Percentiles rank a stretch among this genome's conserved stretches.
Conservation (phyloP, 2,888 invertebrate species). For the Thecocarcelia acutangulata region DNA sequence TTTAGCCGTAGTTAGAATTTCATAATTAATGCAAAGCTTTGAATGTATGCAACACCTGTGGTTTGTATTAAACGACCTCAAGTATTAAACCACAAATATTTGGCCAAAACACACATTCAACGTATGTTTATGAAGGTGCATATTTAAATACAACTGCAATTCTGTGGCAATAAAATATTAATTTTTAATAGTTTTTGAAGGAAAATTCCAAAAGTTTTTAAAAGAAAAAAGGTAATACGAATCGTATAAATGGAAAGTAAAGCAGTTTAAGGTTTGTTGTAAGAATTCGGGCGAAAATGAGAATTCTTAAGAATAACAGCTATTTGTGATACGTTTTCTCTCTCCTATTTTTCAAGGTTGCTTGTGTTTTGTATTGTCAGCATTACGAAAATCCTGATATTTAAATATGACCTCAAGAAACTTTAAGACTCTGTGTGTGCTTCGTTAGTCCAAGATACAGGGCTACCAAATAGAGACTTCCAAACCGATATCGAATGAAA, state of each 20-base stretch:
- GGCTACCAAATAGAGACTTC: too few relatives aligned
- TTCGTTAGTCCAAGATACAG: too few relatives aligned
- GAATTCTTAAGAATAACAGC: too few relatives aligned
- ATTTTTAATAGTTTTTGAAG: conserved; percentile 58
- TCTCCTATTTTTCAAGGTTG: too few relatives aligned
- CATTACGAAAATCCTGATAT: too few relatives aligned
- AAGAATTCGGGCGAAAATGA: too few relatives aligned
- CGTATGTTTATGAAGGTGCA: conserved; percentile 2
- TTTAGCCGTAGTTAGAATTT: conserved; percentile 72
- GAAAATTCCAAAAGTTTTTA: conserved; percentile 28
- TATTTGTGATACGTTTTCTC: too few relatives aligned
- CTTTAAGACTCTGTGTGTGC: too few relatives aligned
- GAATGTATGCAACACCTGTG: conserved; percentile 82
- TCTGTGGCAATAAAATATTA: conserved; percentile 58
- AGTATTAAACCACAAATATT: conserved; percentile 72
- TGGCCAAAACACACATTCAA: conserved; percentile 62
- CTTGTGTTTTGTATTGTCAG: too few relatives aligned
- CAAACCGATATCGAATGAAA: too few relatives aligned
- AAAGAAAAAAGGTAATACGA: not conserved
- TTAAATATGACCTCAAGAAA: too few relatives aligned
- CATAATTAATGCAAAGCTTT: conserved; percentile 82
- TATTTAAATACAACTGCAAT: conserved; percentile 16
- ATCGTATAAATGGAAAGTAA: not conserved
- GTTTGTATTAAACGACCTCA: conserved; percentile 81
- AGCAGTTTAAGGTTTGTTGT: too few relatives aligned